Evolutionary conservation across 2,113 vertebrate genomes (phyloP), one percentile per base, ranked within the genome.

Genomic region (Ceyx margarethae): DNA sequence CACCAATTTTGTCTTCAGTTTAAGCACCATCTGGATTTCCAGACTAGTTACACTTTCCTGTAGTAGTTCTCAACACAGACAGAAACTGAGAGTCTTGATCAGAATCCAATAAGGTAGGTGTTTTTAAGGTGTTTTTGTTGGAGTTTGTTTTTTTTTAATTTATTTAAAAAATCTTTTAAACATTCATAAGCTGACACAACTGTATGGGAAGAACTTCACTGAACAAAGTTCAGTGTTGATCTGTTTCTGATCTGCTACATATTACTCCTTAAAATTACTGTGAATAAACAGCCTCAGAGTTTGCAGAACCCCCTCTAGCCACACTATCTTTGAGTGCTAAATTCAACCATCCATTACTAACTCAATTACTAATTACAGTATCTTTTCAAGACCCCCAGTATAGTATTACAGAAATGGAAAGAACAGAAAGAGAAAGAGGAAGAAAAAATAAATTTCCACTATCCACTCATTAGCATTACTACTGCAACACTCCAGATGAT

Each of bases 1-100:
- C 2, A 0, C 5, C 0, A 0, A 23, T 60, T 33, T 43, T 33
- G 31, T 28, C 15, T 31, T 72, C 3, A 3, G 22, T 19, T 64
- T 46, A n/a, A 58, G 40, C 21, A 18, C n/a, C 43, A 28, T 9
- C 65, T 77, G 26, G 58, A n/a, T 61, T 50, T 66, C 37, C 66
- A 67, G 29, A 37, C 19, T 67, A 13, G 11, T 46, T 43, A 51
- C 11, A 5, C 19, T 74, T 40, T 21, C 48, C 16, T 33, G 28
- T 18, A 17, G 6, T 5, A 29, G 29, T 10, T 33, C 45, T 48
- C 20, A 46, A 25, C 40, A 26, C 19, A 45, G 35, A 1, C 5
- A 16, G 61, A 45, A 35, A 3, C 10, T 15, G 13, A 29, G 4
- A 15, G 15, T 23, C 46, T 50, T 18, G 2, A 1, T 28, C 28